Base-by-base conservation (phyloP, 2,113 vertebrate species). In the Calyptomena viridis region DNA sequence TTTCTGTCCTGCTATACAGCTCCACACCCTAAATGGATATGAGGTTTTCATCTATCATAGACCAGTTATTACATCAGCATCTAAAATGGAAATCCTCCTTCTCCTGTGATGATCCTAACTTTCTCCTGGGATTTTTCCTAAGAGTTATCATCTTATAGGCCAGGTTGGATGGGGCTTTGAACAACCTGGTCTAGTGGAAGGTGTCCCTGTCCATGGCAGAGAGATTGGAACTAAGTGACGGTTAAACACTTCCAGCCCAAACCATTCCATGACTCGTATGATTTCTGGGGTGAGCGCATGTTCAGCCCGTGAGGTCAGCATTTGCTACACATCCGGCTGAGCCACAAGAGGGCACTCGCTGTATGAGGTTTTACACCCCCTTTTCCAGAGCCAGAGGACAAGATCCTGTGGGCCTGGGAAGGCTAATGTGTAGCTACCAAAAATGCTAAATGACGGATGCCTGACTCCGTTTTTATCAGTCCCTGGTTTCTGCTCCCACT, bases 331-430 rank as follows among this genome's bases (percentile, higher is more conserved):
- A 60, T 3, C 6, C 18, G 2, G 15, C 58, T 20, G 71, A 85
- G 87, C 97, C 92, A 98, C 95, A 68, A 98, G 97, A 94, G 97
- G 97, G 97, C 97, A 96, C 94, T 92, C 94, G 13, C 42, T 72
- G 86, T 25, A 80, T 8, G 15, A 80, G 84, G 59, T 85, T 90
- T 50, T 81, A 25, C 53, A 71, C 12, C 25, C 25, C 71, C 42
- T 75, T n/a, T 67, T 69, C 35, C 46, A 16, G 64, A n/a, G 50
- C 55, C 50, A 56, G 30, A 58, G 25, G 27, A 11, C 5, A 6
- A 47, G 47, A 16, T 91, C 33, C 52, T 25, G 31, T 0, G 4
- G 40, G 37, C 25, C 74, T 40, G 67, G 31, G 9, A 55, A 20
- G 22, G 21, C 40, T 14, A 7, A 31, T 1, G 21, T 1, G 4